These are phyloP conservation scores for Gadopsis bispinosus DNA, from an alignment of 2,797 vertebrate genomes.

Conservation along the genomic window DNA sequence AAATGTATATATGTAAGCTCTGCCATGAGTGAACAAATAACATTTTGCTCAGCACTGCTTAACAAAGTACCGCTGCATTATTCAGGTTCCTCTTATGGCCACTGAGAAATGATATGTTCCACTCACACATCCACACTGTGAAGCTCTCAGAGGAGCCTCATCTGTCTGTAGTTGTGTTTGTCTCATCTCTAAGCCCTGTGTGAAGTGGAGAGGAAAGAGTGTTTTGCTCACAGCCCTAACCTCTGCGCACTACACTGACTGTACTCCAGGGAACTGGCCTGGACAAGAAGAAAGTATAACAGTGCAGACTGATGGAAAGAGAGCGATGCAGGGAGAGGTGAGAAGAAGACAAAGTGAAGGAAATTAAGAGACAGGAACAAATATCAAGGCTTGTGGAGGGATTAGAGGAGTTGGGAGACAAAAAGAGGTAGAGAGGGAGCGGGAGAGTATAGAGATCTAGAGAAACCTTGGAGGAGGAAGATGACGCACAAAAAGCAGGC, in stretches of 20 bases:
- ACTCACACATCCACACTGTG: slow-evolving; percentile 41
- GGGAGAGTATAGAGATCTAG: slow-evolving; percentile 5
- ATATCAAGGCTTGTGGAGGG: slow-evolving; percentile 31
- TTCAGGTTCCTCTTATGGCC: slow-evolving; percentile 54
- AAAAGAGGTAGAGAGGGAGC: not conserved
- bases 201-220: slow-evolving; percentile 80
- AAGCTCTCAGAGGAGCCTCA: slow-evolving; percentile 59
- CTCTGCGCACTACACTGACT: slow-evolving; percentile 55
- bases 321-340: slow-evolving; percentile 21
- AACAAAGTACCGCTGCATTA: slow-evolving; percentile 58
- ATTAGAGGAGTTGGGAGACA: slow-evolving; percentile 29
- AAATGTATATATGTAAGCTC: slow-evolving; percentile 10
- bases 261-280: slow-evolving; percentile 62
- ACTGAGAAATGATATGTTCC: slow-evolving; percentile 64
- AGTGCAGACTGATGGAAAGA: slow-evolving; percentile 38
- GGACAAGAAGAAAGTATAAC: slow-evolving; percentile 45
- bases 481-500: slow-evolving; percentile 15
- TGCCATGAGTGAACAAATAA: slow-evolving; percentile 17
- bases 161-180: slow-evolving; percentile 72
- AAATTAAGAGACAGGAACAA: slow-evolving; percentile 53
- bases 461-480: slow-evolving; percentile 17
- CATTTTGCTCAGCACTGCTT: slow-evolving; percentile 46
- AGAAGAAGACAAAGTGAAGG: slow-evolving; percentile 35
- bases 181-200: slow-evolving; percentile 70
- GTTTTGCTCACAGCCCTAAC: slow-evolving; percentile 64